phyloP scores from a whole-genome alignment of 2,888 invertebrate genomes.

The Scrobipalpa atriplicella region DNA sequence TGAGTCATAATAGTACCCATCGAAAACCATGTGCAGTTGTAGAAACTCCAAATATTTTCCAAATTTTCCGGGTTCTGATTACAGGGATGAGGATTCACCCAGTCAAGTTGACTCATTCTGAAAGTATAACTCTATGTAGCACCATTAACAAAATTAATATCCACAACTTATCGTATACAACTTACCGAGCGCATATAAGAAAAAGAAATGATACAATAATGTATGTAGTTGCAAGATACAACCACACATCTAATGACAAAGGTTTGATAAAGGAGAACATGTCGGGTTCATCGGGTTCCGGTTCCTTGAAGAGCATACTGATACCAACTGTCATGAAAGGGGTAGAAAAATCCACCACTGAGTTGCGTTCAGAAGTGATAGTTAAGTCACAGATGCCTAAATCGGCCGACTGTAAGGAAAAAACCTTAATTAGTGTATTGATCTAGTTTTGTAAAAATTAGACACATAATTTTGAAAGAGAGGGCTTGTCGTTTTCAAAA shows the following conservation, averaged over 20 bases:
- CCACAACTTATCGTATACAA: neutral
- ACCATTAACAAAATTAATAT: neutral
- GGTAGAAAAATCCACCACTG: conserved; percentile 95
- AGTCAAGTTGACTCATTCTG: conserved; percentile 94
- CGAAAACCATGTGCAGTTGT: conserved; percentile 96
- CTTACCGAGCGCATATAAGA: conserved; percentile 90
- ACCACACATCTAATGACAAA: conserved; percentile 92
- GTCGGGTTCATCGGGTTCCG: conserved; percentile 89
- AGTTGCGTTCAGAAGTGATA: conserved; percentile 94
- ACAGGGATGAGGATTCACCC: conserved; percentile 97
- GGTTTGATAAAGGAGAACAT: conserved; percentile 95
- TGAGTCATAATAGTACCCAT: conserved; percentile 96
- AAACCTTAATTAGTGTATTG: too few relatives aligned
- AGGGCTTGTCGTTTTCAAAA: too few relatives aligned
- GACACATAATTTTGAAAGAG: too few relatives aligned
- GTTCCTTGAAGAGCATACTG: conserved; percentile 92
- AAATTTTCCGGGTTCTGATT: conserved; percentile 91
- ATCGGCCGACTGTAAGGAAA: conserved; percentile 90
- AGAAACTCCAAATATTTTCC: conserved; percentile 93
- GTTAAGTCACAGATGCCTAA: conserved; percentile 97
- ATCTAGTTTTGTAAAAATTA: too few relatives aligned
- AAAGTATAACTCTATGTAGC: conserved; percentile 37
- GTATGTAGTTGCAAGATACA: conserved; percentile 93
- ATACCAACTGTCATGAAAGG: conserved; percentile 98
- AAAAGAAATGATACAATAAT: conserved; percentile 91